Evolutionary conservation across 2,797 vertebrate genomes (phyloP), one percentile per base, ranked within the genome.

Genomic region (Catamblyrhynchus diadema): DNA sequence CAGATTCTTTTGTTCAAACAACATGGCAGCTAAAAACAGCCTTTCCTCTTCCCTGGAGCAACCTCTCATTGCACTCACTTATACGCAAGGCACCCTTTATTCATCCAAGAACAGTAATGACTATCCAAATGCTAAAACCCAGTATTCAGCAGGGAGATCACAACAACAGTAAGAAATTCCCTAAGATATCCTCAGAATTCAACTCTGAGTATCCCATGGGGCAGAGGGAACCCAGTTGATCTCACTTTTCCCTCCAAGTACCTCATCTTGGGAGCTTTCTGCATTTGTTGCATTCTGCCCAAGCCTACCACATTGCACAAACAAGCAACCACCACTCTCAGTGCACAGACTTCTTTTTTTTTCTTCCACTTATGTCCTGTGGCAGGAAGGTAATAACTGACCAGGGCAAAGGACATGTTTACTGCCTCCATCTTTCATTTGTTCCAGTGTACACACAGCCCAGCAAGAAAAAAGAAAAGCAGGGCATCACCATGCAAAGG

Each of bases 41-140:
- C 60, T 61, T 94, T 94, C 93, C 95, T 92, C 82, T 79, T 78
- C 88, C 81, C 79, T 57, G 67, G 47, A 95, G 84, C 80, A 91
- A 90, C 85, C 77, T 70, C 87, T 91, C 88, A 59, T 59, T 82
- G 87, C 23, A 0, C 62, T 88, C 70, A 25, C 73, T 93, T 91
- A 90, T 64, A 81, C 0, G 82, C 86, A 95, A 82, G 70, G 19
- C 93, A 77, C 66, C 61, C 62, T 84, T 90, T 79, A 81, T 24
- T 92, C 83, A 86, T 66, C 61, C 3, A 7, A 16, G 70, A n/a
- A 51, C 1, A 1, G 39, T 81, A 88, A 78, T 51, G 48, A 91
- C 72, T 73, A 78, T 22, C 74, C 72, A 83, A 92, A 94, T 3
- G 44, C 69, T 85, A 86, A 73, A 91, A 65, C 50, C 24, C 53